These are phyloP conservation scores for Rutpela maculata DNA, from an alignment of 2,888 invertebrate genomes.

Conservation along the genomic window DNA sequence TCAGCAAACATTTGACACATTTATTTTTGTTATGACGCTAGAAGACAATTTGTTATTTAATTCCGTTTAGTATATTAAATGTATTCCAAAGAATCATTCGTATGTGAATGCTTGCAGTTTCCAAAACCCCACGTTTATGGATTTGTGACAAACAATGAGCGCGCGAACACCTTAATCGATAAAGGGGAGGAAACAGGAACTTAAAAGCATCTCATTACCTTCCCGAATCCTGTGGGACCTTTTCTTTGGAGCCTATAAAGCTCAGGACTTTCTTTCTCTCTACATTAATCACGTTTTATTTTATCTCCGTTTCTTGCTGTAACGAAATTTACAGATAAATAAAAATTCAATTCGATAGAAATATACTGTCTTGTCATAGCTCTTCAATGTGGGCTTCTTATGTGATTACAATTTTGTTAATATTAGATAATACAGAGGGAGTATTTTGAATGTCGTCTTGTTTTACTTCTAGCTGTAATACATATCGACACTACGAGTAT, in stretches of 20 bases:
- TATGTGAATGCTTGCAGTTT: background rate
- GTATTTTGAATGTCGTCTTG: no score
- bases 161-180: constrained; percentile 25
- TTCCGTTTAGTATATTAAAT: background rate
- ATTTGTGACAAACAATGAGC: constrained; percentile 6
- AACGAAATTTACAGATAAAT: constrained; percentile 4
- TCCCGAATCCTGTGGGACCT: constrained; percentile 5
- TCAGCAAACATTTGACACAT: no score
- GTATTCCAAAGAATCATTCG: background rate
- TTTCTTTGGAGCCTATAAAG: background rate
- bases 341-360: background rate
- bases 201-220: constrained; percentile 32
- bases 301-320: background rate
- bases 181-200: constrained; percentile 6
- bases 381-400: no score
- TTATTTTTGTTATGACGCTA: no score
- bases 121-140: background rate
- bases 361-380: background rate
- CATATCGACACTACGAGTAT: no score
- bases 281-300: constrained; percentile 8
- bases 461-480: no score
- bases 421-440: no score
- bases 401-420: no score
- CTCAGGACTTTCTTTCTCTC: constrained; percentile 9
- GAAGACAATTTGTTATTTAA: no score